Percentiles rank a stretch among this genome's conserved stretches.
phyloP scores from a whole-genome alignment of 2,888 invertebrate genomes.

The Pristionchus entomophagus region DNA sequence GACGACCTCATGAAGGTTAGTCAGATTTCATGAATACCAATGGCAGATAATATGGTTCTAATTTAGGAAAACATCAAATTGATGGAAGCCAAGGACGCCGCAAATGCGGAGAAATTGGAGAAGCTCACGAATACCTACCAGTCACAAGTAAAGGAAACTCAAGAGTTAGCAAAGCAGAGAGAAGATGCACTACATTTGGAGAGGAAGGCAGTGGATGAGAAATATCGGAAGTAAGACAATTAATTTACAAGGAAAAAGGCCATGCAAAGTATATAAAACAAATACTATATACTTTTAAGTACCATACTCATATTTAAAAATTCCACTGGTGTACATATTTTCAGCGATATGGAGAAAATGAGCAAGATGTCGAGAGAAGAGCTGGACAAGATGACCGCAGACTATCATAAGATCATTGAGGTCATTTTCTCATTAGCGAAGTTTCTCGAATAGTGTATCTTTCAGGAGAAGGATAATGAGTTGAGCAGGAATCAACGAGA shows the following conservation, averaged over 20 bases:
- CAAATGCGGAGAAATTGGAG: too few relatives aligned
- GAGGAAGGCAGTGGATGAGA: too few relatives aligned
- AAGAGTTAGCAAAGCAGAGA: too few relatives aligned
- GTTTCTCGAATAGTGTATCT: not conserved
- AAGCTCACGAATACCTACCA: too few relatives aligned
- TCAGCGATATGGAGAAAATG: not conserved
- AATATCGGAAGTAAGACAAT: not conserved
- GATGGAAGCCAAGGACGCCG: too few relatives aligned
- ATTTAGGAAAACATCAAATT: not conserved
- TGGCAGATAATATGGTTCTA: not conserved
- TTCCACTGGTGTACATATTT: too few relatives aligned
- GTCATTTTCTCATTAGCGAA: not conserved
- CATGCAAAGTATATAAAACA: too few relatives aligned
- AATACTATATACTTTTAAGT: too few relatives aligned
- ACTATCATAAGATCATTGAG: constrained; percentile 1
- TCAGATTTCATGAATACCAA: not conserved
- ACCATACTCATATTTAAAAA: too few relatives aligned
- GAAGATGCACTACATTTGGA: too few relatives aligned
- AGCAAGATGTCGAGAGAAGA: not conserved
- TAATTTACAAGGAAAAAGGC: not conserved
- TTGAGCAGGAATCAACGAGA: not conserved
- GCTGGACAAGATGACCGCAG: not conserved
- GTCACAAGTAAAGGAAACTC: too few relatives aligned
- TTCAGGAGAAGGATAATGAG: not conserved
- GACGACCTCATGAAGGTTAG: not conserved